Conservation (phyloP, 35 echinoderm and acorn worm species). For the Ophioderma brevispina region DNA sequence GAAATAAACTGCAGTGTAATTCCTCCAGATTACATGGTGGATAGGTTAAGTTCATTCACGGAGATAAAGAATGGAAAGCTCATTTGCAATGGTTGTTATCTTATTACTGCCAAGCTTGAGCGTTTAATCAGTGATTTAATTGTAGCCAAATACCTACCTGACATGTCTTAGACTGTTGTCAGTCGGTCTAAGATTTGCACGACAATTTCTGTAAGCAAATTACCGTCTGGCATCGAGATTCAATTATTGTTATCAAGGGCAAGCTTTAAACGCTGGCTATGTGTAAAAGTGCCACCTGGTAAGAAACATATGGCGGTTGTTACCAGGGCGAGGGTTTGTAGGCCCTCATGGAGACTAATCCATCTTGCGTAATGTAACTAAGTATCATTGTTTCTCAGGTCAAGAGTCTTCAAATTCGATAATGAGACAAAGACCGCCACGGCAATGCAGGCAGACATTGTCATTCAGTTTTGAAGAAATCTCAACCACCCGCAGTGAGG, state of each 20-base stretch:
- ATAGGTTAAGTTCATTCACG: background rate
- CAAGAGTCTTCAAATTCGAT: background rate
- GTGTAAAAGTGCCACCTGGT: background rate
- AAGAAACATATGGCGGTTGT: background rate
- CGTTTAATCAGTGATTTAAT: background rate
- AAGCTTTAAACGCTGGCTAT: background rate
- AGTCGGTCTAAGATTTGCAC: background rate
- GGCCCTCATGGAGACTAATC: background rate
- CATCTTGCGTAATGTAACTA: background rate
- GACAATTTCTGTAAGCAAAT: background rate
- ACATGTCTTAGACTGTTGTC: background rate
- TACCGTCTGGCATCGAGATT: background rate
- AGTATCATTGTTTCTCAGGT: background rate
- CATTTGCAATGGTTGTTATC: background rate
- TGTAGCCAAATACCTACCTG: background rate
- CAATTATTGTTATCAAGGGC: background rate
- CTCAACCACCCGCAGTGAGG: background rate
- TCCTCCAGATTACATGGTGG: background rate
- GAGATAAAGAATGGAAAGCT: background rate
- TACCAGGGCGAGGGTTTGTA: background rate
- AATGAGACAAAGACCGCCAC: background rate
- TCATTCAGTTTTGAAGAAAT: background rate
- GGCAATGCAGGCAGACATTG: background rate
- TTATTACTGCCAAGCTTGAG: background rate
- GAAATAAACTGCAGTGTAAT: background rate